A percentile compares a stretch with the other conserved stretches of the same genome.
Evolutionary conservation across 2,888 invertebrate genomes (phyloP).

Genomic region (Polymixis flavicincta): DNA sequence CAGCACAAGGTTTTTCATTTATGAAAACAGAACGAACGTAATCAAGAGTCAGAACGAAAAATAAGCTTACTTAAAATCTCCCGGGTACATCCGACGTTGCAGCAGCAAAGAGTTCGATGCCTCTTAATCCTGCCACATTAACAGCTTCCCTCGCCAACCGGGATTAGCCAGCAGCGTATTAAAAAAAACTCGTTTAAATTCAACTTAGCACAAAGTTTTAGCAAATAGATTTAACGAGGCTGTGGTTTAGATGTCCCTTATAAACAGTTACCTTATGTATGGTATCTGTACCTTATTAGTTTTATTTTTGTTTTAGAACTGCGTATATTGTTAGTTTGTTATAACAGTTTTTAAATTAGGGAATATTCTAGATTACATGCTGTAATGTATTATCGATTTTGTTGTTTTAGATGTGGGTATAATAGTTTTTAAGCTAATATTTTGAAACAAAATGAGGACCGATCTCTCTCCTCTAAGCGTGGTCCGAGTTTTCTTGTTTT

Average conservation of each 20-base stretch:
- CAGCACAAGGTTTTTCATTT: background rate
- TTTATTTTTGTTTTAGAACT: conserved; percentile 28
- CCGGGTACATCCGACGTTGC: background rate
- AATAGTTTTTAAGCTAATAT: conserved; percentile 4
- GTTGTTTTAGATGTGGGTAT: background rate
- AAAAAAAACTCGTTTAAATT: conserved; percentile 33
- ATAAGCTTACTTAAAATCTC: background rate
- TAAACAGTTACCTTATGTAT: background rate
- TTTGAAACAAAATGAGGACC: background rate
- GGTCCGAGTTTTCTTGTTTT: background rate
- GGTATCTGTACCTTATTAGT: background rate
- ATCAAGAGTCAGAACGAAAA: background rate
- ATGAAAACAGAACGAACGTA: background rate
- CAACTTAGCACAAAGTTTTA: conserved; percentile 35
- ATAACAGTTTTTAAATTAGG: background rate
- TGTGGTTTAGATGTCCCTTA: conserved; percentile 10
- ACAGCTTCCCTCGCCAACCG: conserved; percentile 22
- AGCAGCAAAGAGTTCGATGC: conserved; percentile 36
- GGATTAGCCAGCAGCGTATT: conserved; percentile 35
- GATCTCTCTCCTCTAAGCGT: background rate
- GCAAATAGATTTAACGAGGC: conserved; percentile 41
- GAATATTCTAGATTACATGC: conserved; percentile 3
- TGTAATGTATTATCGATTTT: background rate
- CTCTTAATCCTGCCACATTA: conserved; percentile 49
- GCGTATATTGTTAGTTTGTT: background rate